These are phyloP conservation scores for Nowickia ferox DNA, from an alignment of 2,888 invertebrate species.

Conservation along the genomic window DNA sequence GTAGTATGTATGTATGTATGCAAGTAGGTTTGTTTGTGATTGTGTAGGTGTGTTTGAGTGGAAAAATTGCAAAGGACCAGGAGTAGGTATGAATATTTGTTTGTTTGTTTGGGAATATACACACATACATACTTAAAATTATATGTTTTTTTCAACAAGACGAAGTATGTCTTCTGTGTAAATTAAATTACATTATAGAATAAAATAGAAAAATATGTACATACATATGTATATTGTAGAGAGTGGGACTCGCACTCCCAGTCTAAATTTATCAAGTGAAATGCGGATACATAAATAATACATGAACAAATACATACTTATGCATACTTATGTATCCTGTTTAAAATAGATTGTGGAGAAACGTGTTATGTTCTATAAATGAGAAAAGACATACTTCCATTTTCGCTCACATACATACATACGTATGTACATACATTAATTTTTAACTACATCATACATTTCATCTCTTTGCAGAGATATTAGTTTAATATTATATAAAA, in stretches of 20 bases:
- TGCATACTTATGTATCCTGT: conserved; percentile 36
- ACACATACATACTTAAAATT: not conserved
- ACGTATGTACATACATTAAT: not conserved
- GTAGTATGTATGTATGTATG: not conserved
- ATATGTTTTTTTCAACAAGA: not conserved
- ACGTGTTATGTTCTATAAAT: conserved; percentile 50
- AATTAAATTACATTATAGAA: conserved; percentile 63
- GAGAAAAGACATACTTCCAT: conserved; percentile 19
- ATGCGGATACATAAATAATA: not conserved
- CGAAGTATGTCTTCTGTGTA: conserved; percentile 42
- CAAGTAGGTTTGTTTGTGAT: no score
- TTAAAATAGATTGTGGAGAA: conserved; percentile 53
- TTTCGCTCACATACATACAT: not conserved
- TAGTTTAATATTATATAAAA: not conserved
- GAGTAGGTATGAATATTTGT: not conserved
- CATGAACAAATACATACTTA: not conserved
- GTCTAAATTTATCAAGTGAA: not conserved
- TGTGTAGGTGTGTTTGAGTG: not conserved
- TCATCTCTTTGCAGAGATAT: not conserved
- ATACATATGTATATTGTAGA: not conserved
- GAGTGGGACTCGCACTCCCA: not conserved
- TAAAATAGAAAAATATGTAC: not conserved
- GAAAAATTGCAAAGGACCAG: conserved; percentile 49
- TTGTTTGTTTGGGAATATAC: not conserved
- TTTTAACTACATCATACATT: not conserved